Base-by-base conservation (phyloP, 2,888 invertebrate species). In the Epinotia ramella region DNA sequence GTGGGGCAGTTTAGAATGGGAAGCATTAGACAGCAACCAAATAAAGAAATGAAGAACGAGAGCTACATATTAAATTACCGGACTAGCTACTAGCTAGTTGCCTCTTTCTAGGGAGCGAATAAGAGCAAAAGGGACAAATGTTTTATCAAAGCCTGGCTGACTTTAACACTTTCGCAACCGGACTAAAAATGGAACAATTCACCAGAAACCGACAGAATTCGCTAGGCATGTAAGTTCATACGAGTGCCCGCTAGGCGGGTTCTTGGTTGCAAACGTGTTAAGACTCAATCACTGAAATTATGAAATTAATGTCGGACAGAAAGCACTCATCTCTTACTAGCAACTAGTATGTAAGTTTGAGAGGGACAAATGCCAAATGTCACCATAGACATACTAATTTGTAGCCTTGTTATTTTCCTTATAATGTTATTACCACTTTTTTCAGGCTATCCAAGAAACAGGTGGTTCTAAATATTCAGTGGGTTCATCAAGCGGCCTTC, bases 401-500 rank as follows among this genome's bases (percentile, higher is more conserved):
- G 2, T n/a, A 13, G 49, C n/a, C n/a, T n/a, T n/a, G n/a, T 53
- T 53, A n/a, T 53, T 53, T n/a, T n/a, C n/a, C 7, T 53, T 16
- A n/a, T 53, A 53, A 53, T n/a, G 7, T n/a, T n/a, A 12, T 20
- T 44, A 24, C 16, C 6, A 40, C n/a, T 33, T 44, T 67, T 92
- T 91, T 59, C 87, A 96, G 92, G 96, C 96, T 3, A 97, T 97
- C 81, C 88, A 92, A 83, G 86, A 89, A 66, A 90, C 94, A 0
- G 95, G 95, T 28, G 96, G 97, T 44, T 94, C 95, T 2, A 87
- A 92, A 67, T 98, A 97, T 85, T 96, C 95, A 46, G 97, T 97
- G 0, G 98, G 98, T 13, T 96, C 97, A 67, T 96, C 97, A 24
- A 97, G 97, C 64, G 95, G 95, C n/a, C 95, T 97, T 0, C 92